phyloP scores from a whole-genome alignment of 2,113 vertebrate species.

The Xenus cinereus region DNA sequence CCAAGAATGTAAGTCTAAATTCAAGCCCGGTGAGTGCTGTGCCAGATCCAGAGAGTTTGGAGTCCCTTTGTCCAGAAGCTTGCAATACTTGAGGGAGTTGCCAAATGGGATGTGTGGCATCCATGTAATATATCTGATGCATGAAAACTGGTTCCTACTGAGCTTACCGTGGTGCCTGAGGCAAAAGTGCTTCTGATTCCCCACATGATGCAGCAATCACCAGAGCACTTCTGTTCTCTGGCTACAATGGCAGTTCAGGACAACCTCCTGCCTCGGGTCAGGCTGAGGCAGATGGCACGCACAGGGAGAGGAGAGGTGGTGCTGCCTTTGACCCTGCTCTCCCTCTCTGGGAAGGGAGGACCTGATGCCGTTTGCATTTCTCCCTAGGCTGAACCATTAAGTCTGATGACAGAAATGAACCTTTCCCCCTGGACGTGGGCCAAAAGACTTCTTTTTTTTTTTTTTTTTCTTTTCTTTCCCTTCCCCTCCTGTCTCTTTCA shows the following conservation, averaged over 20 bases:
- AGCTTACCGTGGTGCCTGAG: constrained; percentile 9
- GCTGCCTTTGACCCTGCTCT: not conserved
- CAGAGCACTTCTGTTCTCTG: not conserved
- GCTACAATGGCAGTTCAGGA: not conserved
- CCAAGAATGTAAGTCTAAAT: constrained; percentile 40
- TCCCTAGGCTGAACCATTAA: constrained; percentile 24
- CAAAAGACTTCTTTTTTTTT: not conserved
- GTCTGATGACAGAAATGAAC: constrained; percentile 50
- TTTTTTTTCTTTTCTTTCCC: not conserved
- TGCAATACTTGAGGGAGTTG: constrained; percentile 7
- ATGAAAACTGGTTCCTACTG: constrained; percentile 8
- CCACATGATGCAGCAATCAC: not conserved
- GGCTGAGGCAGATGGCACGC: not conserved
- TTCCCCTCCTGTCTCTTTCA: constrained; percentile 23
- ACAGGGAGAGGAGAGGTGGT: not conserved
- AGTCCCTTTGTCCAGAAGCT: constrained; percentile 57
- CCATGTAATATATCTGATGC: constrained; percentile 28
- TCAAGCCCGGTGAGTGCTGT: not conserved
- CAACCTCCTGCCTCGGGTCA: not conserved
- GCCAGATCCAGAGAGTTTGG: constrained; percentile 34
- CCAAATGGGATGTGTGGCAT: constrained; percentile 57
- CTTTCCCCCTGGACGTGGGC: constrained; percentile 3
- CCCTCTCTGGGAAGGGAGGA: not conserved
- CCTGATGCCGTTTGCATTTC: not conserved
- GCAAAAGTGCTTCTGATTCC: constrained; percentile 36